phyloP scores from a whole-genome alignment of 2,888 invertebrate species.

The Chymomyza procnemis region DNA sequence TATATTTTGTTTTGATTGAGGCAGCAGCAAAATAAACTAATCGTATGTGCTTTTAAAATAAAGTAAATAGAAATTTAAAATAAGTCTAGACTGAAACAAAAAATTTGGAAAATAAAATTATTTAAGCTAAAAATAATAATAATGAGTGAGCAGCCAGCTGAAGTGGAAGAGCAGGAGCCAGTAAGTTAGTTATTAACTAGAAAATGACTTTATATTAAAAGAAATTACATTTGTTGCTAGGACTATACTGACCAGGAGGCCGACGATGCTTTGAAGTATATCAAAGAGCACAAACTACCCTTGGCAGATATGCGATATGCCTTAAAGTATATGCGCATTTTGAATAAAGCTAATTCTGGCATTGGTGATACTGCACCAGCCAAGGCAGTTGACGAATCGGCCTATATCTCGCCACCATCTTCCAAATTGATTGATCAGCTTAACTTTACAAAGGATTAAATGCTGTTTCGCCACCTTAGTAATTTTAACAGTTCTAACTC shows the following conservation, averaged over 20 bases:
- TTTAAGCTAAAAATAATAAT: neutral
- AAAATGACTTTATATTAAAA: neutral
- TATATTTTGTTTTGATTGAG: neutral
- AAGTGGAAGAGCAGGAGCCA: neutral
- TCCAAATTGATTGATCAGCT: neutral
- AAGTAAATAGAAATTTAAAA: neutral
- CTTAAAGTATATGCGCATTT: conserved; percentile 49
- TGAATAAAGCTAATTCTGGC: conserved; percentile 15
- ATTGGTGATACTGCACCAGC: neutral
- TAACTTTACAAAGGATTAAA: neutral
- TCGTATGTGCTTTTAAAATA: neutral
- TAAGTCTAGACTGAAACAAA: neutral
- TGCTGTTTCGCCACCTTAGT: neutral
- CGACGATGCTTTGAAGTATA: conserved; percentile 34
- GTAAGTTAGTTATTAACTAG: neutral
- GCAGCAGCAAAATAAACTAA: neutral
- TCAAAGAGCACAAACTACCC: conserved; percentile 39
- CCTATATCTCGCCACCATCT: conserved; percentile 21
- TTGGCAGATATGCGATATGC: conserved; percentile 49
- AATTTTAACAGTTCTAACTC: too few species aligned
- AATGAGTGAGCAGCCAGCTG: neutral
- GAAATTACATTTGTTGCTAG: conserved; percentile 6
- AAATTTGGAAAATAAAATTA: neutral
- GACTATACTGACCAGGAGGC: conserved; percentile 40
- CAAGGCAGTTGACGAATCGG: neutral